These are phyloP conservation scores for Heliconius charithonia DNA, from an alignment of 2,888 invertebrate species.

Conservation along the genomic window DNA sequence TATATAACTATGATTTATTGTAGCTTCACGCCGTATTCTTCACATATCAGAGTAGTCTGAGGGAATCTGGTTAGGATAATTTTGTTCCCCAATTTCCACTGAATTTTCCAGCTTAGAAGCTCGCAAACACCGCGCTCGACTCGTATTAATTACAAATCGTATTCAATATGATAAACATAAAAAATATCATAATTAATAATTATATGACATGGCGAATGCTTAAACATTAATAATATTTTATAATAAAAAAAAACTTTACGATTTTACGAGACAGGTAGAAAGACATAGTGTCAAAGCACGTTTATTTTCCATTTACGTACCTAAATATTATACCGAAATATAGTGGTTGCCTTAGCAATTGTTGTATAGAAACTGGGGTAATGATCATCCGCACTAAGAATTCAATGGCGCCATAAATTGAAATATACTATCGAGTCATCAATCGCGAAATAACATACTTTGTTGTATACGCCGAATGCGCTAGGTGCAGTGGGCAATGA, in stretches of 20 bases:
- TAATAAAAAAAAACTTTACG: neutral
- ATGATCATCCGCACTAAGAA: conserved; percentile 62
- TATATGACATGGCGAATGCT: neutral
- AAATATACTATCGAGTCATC: conserved; percentile 73
- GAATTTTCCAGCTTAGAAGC: no score
- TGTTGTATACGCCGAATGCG: conserved; percentile 63
- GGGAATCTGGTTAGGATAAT: no score
- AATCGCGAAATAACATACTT: conserved; percentile 71
- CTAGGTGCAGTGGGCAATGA: conserved; percentile 62
- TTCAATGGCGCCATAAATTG: conserved; percentile 77
- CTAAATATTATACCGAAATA: conserved; percentile 10
- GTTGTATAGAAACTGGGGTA: conserved; percentile 63
- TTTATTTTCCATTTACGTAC: neutral
- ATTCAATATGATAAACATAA: no score
- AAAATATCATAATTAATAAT: no score
- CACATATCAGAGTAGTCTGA: no score
- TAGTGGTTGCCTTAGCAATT: conserved; percentile 39
- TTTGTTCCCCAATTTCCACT: no score
- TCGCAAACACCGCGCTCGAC: no score
- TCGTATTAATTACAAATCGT: no score
- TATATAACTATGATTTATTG: neutral
- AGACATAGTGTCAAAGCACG: neutral
- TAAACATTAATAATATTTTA: neutral
- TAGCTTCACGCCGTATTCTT: neutral
- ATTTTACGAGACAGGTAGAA: neutral